Percentiles rank a stretch among this genome's conserved stretches.
Conservation (phyloP, 2,797 vertebrate genomes). For the Borostomias antarcticus region DNA sequence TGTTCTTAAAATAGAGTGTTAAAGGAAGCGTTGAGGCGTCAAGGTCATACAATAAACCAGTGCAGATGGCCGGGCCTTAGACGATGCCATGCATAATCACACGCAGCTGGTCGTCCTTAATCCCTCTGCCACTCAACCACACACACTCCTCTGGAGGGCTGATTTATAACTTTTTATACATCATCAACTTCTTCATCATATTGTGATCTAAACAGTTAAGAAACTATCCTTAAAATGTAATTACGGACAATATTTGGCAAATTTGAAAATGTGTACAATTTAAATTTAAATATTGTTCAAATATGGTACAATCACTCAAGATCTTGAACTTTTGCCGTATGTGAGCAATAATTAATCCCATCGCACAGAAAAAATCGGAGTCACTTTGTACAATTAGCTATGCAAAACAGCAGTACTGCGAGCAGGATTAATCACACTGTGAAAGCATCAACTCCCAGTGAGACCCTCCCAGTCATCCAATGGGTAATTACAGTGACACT, state of each 20-base stretch:
- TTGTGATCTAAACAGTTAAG: too few species aligned
- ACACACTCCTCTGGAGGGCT: conserved; percentile 27
- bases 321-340: too few species aligned
- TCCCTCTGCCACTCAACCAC: conserved; percentile 39
- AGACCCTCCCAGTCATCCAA: not conserved
- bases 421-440: not conserved
- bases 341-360: not conserved
- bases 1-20: conserved; percentile 63
- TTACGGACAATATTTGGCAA: not conserved
- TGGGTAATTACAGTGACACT: not conserved
- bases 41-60: conserved; percentile 54
- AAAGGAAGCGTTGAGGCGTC: conserved; percentile 42
- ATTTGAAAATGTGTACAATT: not conserved
- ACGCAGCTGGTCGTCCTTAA: conserved; percentile 58
- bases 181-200: not conserved
- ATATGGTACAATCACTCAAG: too few species aligned
- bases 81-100: conserved; percentile 50
- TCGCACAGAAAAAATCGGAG: not conserved
- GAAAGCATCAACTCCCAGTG: not conserved
- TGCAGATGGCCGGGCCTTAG: conserved; percentile 24
- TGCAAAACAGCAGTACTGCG: too few species aligned
- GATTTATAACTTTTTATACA: not conserved
- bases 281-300: not conserved
- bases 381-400: not conserved
- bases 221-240: not conserved